Conservation (phyloP, 2,113 vertebrate species). For the Scomber scombrus region DNA sequence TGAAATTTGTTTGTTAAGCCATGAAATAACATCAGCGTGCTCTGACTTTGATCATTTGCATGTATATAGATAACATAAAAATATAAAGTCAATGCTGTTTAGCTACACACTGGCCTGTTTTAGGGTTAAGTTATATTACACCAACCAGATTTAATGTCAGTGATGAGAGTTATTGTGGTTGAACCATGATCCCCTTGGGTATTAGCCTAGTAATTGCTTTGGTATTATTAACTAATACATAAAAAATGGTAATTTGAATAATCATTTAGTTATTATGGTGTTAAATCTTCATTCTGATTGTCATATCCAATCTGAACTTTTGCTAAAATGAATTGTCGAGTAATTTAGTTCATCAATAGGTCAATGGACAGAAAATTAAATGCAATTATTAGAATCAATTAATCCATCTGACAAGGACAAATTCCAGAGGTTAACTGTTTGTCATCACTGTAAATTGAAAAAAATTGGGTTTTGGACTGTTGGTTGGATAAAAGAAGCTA, state of each 20-base stretch:
- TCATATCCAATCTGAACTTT: not conserved
- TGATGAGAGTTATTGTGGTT: not conserved
- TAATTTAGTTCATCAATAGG: not conserved
- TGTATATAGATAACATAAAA: slow-evolving; percentile 57
- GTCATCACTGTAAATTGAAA: too few species aligned
- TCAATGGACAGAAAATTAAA: not conserved
- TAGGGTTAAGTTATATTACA: slow-evolving; percentile 13
- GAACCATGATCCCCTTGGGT: not conserved
- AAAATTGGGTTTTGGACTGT: too few species aligned
- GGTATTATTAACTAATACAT: not conserved
- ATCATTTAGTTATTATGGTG: not conserved
- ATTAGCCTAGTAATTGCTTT: not conserved
- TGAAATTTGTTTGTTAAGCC: slow-evolving; percentile 61
- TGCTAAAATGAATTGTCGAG: not conserved
- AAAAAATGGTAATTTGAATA: not conserved
- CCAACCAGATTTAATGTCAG: slow-evolving; percentile 17
- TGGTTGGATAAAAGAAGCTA: too few species aligned
- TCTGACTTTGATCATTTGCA: slow-evolving; percentile 63
- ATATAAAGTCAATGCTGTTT: slow-evolving; percentile 27
- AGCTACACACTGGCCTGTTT: not conserved
- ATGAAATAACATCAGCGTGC: slow-evolving; percentile 47
- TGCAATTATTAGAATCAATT: too few species aligned
- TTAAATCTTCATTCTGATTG: slow-evolving; percentile 5
- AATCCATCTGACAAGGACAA: not conserved
- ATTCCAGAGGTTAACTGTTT: not conserved